Conservation (phyloP, 2,113 vertebrate species). For the Poeciliopsis retropinna region DNA sequence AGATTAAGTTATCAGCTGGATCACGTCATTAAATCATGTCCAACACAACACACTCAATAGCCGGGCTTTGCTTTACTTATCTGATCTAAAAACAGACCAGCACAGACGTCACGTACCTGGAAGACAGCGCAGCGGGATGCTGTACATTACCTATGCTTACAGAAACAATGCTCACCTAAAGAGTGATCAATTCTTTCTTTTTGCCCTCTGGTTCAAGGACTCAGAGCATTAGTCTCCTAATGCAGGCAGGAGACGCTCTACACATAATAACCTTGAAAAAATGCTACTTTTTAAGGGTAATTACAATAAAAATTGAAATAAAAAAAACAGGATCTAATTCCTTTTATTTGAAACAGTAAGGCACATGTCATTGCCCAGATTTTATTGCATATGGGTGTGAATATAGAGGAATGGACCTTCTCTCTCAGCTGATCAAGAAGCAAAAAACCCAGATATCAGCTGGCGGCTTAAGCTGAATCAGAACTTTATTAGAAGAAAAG, state of each 20-base stretch:
- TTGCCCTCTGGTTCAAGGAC: slow-evolving; percentile 32
- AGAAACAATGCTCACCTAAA: slow-evolving; percentile 36
- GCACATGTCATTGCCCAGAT: no score
- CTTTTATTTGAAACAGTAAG: no score
- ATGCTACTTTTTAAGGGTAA: not conserved
- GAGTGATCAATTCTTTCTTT: slow-evolving; percentile 1
- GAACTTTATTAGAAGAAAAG: no score
- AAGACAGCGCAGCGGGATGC: slow-evolving; percentile 42
- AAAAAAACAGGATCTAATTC: no score
- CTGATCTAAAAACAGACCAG: slow-evolving; percentile 69
- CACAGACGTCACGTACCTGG: slow-evolving; percentile 28
- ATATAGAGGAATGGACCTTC: no score
- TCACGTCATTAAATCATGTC: slow-evolving; percentile 32
- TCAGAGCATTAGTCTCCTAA: slow-evolving; percentile 65
- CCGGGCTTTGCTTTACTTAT: slow-evolving; percentile 18
- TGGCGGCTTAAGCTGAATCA: no score
- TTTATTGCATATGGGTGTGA: no score
- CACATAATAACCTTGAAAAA: not conserved
- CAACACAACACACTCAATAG: slow-evolving; percentile 21
- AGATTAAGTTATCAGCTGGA: slow-evolving; percentile 39
- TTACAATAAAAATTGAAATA: no score
- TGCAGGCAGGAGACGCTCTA: no score
- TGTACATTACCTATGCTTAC: slow-evolving; percentile 35
- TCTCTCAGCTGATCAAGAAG: no score
- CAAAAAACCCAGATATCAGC: no score